These are phyloP conservation scores for Sesia apiformis DNA, from an alignment of 2,888 invertebrate genomes.

Conservation along the genomic window DNA sequence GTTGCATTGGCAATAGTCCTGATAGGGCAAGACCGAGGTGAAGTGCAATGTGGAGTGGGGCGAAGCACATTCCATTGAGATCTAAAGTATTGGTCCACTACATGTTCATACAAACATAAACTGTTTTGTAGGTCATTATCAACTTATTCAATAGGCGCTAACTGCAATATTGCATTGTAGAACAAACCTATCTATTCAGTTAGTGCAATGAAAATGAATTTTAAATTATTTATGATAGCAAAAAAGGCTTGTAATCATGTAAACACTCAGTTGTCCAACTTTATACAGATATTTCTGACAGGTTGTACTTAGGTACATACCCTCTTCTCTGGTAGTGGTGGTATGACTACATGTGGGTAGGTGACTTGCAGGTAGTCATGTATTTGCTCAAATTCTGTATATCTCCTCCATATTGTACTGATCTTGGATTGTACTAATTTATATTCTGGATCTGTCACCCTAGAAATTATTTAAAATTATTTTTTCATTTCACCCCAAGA, in stretches of 20 bases:
- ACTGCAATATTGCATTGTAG: too few relatives aligned
- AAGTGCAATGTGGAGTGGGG: too few relatives aligned
- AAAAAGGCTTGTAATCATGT: neutral
- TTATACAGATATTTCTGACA: neutral
- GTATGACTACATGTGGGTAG: slow-evolving; percentile 86
- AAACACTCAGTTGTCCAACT: neutral
- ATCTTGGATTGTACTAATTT: slow-evolving; percentile 76
- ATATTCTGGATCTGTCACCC: slow-evolving; percentile 78
- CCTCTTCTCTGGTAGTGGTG: slow-evolving; percentile 87
- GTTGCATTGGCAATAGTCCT: too few relatives aligned
- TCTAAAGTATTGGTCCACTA: too few relatives aligned
- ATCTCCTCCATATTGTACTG: slow-evolving; percentile 84
- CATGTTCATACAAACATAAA: too few relatives aligned
- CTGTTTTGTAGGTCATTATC: too few relatives aligned
- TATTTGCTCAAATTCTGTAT: slow-evolving; percentile 89
- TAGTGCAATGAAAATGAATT: neutral
- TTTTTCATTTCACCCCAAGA: too few relatives aligned
- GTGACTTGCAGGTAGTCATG: slow-evolving; percentile 83
- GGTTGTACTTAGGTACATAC: slow-evolving; percentile 26
- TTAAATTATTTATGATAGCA: neutral
- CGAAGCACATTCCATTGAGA: too few relatives aligned
- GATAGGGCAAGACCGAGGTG: too few relatives aligned
- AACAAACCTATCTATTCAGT: too few relatives aligned
- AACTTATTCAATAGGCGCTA: too few relatives aligned
- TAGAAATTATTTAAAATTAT: slow-evolving; percentile 40